Evolutionary conservation across 2,797 vertebrate species (phyloP), one percentile per base, ranked within the genome.

Genomic region (Sebastes nivosus): DNA sequence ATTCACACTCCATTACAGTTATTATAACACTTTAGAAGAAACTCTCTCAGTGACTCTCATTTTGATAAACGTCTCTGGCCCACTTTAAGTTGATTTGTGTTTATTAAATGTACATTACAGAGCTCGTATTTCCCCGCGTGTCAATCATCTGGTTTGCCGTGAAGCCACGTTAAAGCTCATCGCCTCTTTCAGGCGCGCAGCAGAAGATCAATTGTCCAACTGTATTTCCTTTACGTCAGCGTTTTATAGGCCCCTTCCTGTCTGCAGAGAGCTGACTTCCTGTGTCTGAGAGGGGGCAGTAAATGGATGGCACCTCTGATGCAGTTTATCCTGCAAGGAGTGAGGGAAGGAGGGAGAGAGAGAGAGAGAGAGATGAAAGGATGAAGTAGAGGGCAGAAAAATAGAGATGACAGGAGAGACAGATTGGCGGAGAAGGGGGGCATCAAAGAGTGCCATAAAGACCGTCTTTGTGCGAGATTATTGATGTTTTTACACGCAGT

Each of bases 151-250:
- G 65, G 32, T 83, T 86, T 77, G 30, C 79, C 25, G 54, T 34
- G 27, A 70, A 81, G 55, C 73, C 22, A 16, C 67, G 67, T 70
- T 77, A 27, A 74, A 81, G 83, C 82, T 69, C 25, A 12, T 81
- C 75, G 79, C 78, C 70, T 66, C 69, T 88, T 88, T 88, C 77
- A 81, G 87, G 85, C 75, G 10, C 77, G 67, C 72, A 87, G 88
- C 76, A 78, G 82, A 91, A 89, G 92, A 95, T 95, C 93, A 94
- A 91, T 93, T 94, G 93, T 93, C 87, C 89, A 71, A 86, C 90
- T 93, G 90, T 91, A 92, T 93, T 94, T 95, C 95, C 95, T 94
- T 89, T 93, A 93, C 95, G 95, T 95, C 94, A 95, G 90, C 88
- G 88, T 95, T 94, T 94, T 95, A 93, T 93, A 91, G 93, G 91